A percentile compares a stretch with the other conserved stretches of the same genome.
Evolutionary conservation across 2,113 vertebrate species (phyloP).

Genomic region (Pycnonotus jocosus): DNA sequence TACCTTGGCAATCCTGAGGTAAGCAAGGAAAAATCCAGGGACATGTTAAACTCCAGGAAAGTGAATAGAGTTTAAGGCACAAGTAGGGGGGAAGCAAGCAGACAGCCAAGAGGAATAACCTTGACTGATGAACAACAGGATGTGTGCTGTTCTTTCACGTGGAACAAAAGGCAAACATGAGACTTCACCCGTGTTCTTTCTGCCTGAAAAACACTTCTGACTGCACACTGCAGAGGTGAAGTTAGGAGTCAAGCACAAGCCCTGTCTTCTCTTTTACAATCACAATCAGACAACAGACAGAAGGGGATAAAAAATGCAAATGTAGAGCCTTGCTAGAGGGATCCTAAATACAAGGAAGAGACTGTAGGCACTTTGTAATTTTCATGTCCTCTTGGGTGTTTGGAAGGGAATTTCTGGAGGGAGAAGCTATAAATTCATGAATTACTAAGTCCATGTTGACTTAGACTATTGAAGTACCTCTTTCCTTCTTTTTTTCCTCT

Average conservation of each 20-base stretch:
- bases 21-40: neutral
- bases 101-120: slow-evolving; percentile 33
- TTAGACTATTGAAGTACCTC: neutral
- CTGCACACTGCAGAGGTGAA: slow-evolving; percentile 30
- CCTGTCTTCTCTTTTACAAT: neutral
- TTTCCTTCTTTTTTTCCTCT: fast-evolving
- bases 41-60: neutral
- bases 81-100: slow-evolving; percentile 6
- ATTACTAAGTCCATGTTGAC: neutral
- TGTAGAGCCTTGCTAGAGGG: neutral
- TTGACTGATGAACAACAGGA: slow-evolving; percentile 23
- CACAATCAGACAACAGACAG: neutral
- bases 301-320: neutral
- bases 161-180: slow-evolving; percentile 52
- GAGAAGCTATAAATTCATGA: neutral
- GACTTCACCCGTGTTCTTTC: slow-evolving; percentile 24
- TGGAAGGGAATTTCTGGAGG: neutral
- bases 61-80: neutral
- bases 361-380: neutral
- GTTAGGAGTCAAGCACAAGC: slow-evolving; percentile 24
- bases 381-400: neutral
- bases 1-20: neutral
- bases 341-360: neutral
- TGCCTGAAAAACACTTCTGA: slow-evolving; percentile 41
- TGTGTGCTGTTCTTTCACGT: slow-evolving; percentile 7